These are phyloP conservation scores for Aix galericulata DNA, from an alignment of 2,113 vertebrate genomes.

Conservation along the genomic window DNA sequence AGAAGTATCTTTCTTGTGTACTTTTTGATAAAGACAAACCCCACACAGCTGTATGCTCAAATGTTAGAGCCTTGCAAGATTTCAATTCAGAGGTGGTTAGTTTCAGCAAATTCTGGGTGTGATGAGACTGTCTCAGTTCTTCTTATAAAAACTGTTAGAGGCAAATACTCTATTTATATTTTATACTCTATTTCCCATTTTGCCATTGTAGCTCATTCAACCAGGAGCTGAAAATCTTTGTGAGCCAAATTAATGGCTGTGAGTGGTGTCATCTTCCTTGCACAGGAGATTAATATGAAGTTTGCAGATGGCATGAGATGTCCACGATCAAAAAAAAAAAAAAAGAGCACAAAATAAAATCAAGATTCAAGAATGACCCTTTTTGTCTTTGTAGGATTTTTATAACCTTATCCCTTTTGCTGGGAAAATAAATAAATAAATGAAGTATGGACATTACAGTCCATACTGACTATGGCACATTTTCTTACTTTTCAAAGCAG, in stretches of 20 bases:
- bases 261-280: neutral
- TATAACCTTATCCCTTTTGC: neutral
- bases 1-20: neutral
- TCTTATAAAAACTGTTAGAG: neutral
- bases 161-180: neutral
- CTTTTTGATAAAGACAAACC: accelerated
- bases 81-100: neutral
- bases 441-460: neutral
- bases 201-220: neutral
- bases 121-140: neutral
- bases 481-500: neutral
- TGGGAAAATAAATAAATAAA: neutral
- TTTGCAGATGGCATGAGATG: neutral
- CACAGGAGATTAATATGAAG: neutral
- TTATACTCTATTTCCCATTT: neutral
- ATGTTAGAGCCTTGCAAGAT: neutral
- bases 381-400: neutral
- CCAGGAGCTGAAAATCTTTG: neutral
- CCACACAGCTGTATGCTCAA: neutral
- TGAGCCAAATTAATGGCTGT: neutral
- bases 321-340: neutral
- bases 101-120: neutral
- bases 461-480: neutral
- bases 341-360: neutral
- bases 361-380: neutral